phyloP scores from a whole-genome alignment of 2,113 vertebrate genomes.

The Eurystomus gularis region DNA sequence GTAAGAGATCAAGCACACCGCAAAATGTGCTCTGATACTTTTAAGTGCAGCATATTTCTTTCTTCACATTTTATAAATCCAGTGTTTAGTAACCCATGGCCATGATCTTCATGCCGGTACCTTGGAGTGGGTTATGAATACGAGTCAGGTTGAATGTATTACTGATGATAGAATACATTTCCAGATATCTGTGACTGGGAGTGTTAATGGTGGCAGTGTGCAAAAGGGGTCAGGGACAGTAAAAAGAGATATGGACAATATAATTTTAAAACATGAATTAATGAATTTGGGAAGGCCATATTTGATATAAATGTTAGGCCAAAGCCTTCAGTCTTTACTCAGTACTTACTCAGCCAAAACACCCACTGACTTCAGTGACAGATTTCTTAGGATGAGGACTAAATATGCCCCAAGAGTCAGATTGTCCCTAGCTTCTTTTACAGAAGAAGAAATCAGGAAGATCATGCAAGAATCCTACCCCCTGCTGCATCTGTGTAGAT shows the following conservation, averaged over 20 bases:
- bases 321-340: slow-evolving; percentile 44
- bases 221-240: slow-evolving; percentile 46
- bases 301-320: slow-evolving; percentile 53
- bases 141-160: slow-evolving; percentile 72
- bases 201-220: slow-evolving; percentile 44
- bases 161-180: slow-evolving; percentile 58
- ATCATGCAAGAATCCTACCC: not conserved
- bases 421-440: not conserved
- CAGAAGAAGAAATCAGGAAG: not conserved
- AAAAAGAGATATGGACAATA: slow-evolving; percentile 61
- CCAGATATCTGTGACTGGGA: slow-evolving; percentile 48
- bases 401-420: slow-evolving; percentile 25
- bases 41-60: slow-evolving; percentile 71
- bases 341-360: slow-evolving; percentile 47
- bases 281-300: slow-evolving; percentile 53
- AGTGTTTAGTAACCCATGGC: slow-evolving; percentile 73
- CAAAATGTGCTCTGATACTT: slow-evolving; percentile 40
- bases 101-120: slow-evolving; percentile 41
- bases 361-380: not conserved
- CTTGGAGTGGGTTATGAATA: slow-evolving; percentile 65
- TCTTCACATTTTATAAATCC: slow-evolving; percentile 71
- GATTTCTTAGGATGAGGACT: slow-evolving; percentile 23
- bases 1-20: slow-evolving; percentile 18
- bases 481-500: not conserved
- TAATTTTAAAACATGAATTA: slow-evolving; percentile 64